Percentiles rank a stretch among this genome's conserved stretches.
These are phyloP conservation scores for Limnephilus auricula DNA, from an alignment of 2,888 invertebrate species.

Conservation along the genomic window DNA sequence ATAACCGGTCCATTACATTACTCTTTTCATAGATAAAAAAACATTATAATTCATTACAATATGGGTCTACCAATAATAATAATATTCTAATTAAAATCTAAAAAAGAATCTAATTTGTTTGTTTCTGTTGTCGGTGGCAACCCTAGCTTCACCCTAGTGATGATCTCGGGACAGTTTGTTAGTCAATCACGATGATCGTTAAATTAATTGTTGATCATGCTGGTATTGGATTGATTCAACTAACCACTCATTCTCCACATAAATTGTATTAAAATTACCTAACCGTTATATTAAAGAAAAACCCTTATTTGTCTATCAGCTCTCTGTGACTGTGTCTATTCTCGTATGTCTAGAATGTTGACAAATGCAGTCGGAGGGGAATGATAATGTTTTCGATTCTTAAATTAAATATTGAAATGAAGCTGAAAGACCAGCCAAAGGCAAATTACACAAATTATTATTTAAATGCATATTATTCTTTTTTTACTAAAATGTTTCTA, in stretches of 20 bases:
- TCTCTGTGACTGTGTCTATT: constrained; percentile 81
- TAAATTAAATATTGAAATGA: constrained; percentile 46
- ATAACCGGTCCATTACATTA: constrained; percentile 38
- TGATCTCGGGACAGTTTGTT: constrained; percentile 10
- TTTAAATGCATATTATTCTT: constrained; percentile 11
- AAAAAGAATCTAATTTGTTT: constrained; percentile 20
- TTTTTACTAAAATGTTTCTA: constrained; percentile 15
- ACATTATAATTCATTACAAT: not conserved
- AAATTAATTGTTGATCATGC: constrained; percentile 37
- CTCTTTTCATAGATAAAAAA: constrained; percentile 17
- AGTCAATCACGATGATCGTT: constrained; percentile 20
- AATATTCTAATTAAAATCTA: not conserved
- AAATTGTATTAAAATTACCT: constrained; percentile 39
- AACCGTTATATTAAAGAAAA: constrained; percentile 34
- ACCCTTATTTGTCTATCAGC: constrained; percentile 33
- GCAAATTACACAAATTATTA: constrained; percentile 20
- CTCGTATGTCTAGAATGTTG: constrained; percentile 81
- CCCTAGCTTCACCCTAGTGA: constrained; percentile 39
- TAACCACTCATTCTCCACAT: constrained; percentile 11
- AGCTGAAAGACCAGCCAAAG: constrained; percentile 58
- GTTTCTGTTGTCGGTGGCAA: constrained; percentile 38
- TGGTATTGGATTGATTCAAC: constrained; percentile 27
- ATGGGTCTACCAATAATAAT: not conserved
- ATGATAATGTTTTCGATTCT: constrained; percentile 28
- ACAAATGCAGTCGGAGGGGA: constrained; percentile 74